Evolutionary conservation across 2,113 vertebrate genomes (phyloP).

Genomic region (Gasterosteus aculeatus): DNA sequence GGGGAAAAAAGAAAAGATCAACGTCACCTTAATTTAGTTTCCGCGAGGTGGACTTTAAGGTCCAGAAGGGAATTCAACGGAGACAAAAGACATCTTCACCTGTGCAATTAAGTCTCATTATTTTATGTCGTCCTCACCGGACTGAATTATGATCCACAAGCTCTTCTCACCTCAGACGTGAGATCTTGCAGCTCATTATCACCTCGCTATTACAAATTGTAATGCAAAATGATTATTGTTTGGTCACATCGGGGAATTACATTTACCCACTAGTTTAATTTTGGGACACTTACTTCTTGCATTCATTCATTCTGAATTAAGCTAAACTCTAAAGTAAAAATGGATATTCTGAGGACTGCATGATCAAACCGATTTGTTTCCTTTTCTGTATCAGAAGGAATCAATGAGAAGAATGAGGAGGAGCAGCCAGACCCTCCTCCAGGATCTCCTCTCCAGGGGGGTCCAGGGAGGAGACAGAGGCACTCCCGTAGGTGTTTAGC

Average conservation of each 20-base stretch:
- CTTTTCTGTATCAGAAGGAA: slow-evolving; percentile 38
- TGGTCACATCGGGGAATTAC: not conserved
- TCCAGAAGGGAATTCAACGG: not conserved
- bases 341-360: not conserved
- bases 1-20: slow-evolving; percentile 5
- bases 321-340: not conserved
- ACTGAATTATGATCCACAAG: not conserved
- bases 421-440: slow-evolving; percentile 67
- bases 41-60: not conserved
- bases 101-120: not conserved
- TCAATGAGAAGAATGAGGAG: slow-evolving; percentile 60
- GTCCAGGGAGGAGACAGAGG: slow-evolving; percentile 56
- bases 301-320: not conserved
- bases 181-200: not conserved
- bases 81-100: slow-evolving; percentile 21
- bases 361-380: not conserved
- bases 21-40: slow-evolving; percentile 27
- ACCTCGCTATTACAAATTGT: not conserved
- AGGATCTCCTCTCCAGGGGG: slow-evolving; percentile 60
- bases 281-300: not conserved
- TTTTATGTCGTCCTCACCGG: not conserved
- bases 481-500: slow-evolving; percentile 58
- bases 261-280: not conserved
- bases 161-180: not conserved
- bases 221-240: not conserved